Evolutionary conservation across 2,888 invertebrate species (phyloP).

Genomic region (Gonocerus acuteangulatus): DNA sequence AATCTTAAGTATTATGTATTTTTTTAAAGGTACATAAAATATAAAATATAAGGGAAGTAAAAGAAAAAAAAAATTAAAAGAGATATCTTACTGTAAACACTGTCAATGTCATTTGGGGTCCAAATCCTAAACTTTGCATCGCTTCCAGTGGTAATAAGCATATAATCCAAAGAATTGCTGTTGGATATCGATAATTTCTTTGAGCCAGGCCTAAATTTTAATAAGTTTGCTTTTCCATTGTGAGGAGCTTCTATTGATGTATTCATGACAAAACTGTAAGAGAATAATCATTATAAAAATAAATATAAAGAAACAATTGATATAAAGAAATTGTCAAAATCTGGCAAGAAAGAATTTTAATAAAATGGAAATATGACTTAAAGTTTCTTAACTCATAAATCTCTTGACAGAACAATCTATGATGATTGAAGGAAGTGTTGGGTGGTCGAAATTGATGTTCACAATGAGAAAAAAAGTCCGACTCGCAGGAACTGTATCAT

Average conservation of each 20-base stretch:
- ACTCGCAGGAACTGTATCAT: no score
- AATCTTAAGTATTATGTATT: no score
- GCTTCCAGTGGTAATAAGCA: slow-evolving; percentile 57
- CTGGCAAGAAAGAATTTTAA: no score
- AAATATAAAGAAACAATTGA: neutral
- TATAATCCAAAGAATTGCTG: slow-evolving; percentile 43
- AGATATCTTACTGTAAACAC: slow-evolving; percentile 47
- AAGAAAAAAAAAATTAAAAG: neutral
- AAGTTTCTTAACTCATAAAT: no score
- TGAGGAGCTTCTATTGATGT: slow-evolving; percentile 68
- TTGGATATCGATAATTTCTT: slow-evolving; percentile 38
- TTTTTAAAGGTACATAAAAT: no score
- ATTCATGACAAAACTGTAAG: slow-evolving; percentile 57
- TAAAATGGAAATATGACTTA: no score
- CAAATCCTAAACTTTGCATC: slow-evolving; percentile 67
- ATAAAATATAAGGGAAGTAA: no score
- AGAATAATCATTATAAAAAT: neutral
- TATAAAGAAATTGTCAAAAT: neutral
- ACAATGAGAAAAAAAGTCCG: no score
- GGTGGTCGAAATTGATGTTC: no score
- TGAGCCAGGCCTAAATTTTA: slow-evolving; percentile 53
- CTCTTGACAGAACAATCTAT: no score
- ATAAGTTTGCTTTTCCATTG: slow-evolving; percentile 51
- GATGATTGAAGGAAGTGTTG: no score
- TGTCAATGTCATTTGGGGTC: slow-evolving; percentile 52